Base-by-base conservation (phyloP, 2,888 invertebrate species). In the Heliconius ismenius region DNA sequence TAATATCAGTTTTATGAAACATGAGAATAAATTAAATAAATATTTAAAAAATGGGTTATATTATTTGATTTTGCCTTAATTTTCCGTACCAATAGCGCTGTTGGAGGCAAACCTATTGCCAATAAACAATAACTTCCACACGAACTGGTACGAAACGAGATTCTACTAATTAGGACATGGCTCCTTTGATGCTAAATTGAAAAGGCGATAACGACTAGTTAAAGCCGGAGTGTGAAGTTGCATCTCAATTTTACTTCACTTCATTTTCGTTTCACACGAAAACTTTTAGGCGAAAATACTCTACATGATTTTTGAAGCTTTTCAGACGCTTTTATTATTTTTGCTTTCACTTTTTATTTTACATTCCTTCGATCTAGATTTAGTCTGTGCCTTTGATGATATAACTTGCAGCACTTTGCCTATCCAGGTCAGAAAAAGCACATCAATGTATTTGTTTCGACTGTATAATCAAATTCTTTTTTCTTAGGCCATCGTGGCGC, bases 71-170 rank as follows among this genome's bases (percentile, higher is more conserved):
- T 88, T 89, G 85, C 92, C 90, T 91, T 90, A 92, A 93, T 93
- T 93, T 93, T 93, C 93, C 93, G 86, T 90, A 85, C 92, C 90
- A 90, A 83, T 89, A 86, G 85, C 84, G 85, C 62, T 62, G 60
- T 83, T 69, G 28, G 84, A 84, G 87, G 86, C 83, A 86, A 82
- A 88, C 90, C 89, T 90, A 89, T 89, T 90, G 88, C 90, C 92
- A 92, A 93, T 94, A 93, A 93, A 92, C 93, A 93, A 93, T 94
- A 90, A 91, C 90, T 94, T 93, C 92, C 93, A 86, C 87, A 79
- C 84, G 91, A 88, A 83, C 84, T 89, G 84, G 79, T 84, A 81
- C 80, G 85, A 89, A 89, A 88, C 89, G 90, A 88, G 90, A 87
- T 88, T 89, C 88, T 88, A 91, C 92, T 93, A 93, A 93, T 93